Base-by-base conservation (phyloP, 2,888 invertebrate genomes). In the Cheilosia variabilis region DNA sequence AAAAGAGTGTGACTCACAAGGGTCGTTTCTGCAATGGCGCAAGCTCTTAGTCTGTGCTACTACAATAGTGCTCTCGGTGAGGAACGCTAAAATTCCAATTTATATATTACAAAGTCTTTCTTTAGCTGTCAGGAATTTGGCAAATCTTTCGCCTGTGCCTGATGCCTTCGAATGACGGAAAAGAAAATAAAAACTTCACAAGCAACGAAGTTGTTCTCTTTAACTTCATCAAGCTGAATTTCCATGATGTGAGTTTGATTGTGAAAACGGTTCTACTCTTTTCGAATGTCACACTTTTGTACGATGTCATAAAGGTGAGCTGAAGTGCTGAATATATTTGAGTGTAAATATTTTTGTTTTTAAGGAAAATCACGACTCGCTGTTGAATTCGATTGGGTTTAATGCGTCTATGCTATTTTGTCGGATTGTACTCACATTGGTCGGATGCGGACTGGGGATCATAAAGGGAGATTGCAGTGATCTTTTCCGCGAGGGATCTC, bases 181-280 rank as follows among this genome's bases (percentile, higher is more conserved):
- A 53, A n/a, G 24, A 50, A 15, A 66, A 60, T 17, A 43, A 71
- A 41, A 10, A 43, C 9, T 76, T 66, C 10, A 66, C 50, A n/a
- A 19, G n/a, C 2, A 69, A 80, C 45, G 84, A 84, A 58, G 31
- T 71, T 43, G 50, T 79, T 19, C 17, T 84, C 15, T 60, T 52
- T 0, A 76, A 75, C 41, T 3, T 27, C 10, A 19, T 84, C 1
- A 84, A 76, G 43, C n/a, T 84, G 0, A 84, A 84, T 37, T 79
- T 80, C n/a, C 84, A 84, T 17, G 79, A 84, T n/a, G 47, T 84
- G 2, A 75, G 75, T 19, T 24, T 84, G 17, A 55, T 84, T 2
- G 52, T 58, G 6, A 79, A 79, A 31, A 24, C 71, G 9, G 66
- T 71, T 41, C 65, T 65, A 24, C 10, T 84, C 0, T 50, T 55